Base-by-base conservation (phyloP, 2,888 invertebrate species). In the Cynaeus angustus region DNA sequence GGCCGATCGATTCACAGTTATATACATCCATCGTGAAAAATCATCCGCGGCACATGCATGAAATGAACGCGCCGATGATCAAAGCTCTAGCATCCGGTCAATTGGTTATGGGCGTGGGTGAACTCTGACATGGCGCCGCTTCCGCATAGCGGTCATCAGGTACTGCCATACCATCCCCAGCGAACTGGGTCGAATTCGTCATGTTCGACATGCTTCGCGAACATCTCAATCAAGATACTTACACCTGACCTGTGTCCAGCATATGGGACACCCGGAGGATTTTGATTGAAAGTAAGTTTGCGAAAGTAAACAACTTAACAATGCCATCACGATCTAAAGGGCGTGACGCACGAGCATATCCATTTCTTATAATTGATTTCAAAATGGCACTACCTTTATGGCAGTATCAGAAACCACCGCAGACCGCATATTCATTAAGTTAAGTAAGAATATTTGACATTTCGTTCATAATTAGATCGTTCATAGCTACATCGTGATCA, bases 61-160 rank as follows among this genome's bases (percentile, higher is more conserved):
- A 71, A 46, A 28, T 41, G 6, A 59, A 59, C 9, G 30, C 59
- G 16, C 30, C 13, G 43, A 70, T 52, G 66, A 73, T 73, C 73
- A 70, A 71, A 75, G 70, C 50, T 21, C 62, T 69, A 74, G 79
- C 78, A 79, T 80, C 81, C 80, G 81, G 82, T 81, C 79, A 81
- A 76, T 81, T 76, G 80, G 80, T 75, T 79, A 79, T 75, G 81
- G 82, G 83, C 81, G 83, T 79, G 82, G 80, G 74, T 79, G 83
- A 83, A 81, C 83, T 81, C 68, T 82, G 82, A 82, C 81, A 80
- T 72, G 73, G 70, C 69, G 79, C 74, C 73, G 78, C 80, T 83
- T 83, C 83, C 83, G 83, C 83, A 83, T 83, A 80, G 79, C 81
- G 78, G 77, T 75, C 75, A 74, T 73, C 74, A 74, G 28, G 37